Conservation (phyloP, 2,113 vertebrate genomes). For the Forbesichthys agassizii region DNA sequence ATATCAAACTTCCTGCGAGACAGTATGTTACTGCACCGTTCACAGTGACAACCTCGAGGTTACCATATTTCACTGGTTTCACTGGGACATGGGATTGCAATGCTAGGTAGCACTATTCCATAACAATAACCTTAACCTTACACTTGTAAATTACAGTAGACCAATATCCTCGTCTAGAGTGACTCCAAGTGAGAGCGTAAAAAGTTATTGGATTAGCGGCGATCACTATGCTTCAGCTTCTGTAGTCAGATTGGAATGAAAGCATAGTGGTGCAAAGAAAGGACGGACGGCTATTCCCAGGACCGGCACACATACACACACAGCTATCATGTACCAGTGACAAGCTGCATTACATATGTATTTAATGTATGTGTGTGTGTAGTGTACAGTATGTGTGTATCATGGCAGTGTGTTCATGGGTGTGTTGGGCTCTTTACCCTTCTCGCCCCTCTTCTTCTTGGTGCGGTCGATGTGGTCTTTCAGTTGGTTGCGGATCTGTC, state of each 20-base stretch:
- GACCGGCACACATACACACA: neutral
- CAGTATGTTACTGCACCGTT: too few species aligned
- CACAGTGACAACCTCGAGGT: too few species aligned
- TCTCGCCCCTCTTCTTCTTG: slow-evolving; percentile 94
- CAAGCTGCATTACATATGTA: slow-evolving; percentile 13
- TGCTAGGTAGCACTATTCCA: too few species aligned
- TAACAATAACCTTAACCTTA: too few species aligned
- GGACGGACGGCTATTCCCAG: slow-evolving; percentile 21
- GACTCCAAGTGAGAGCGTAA: slow-evolving; percentile 38
- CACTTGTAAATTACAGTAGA: too few species aligned
- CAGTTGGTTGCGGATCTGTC: slow-evolving; percentile 95
- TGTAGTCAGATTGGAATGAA: slow-evolving; percentile 27
- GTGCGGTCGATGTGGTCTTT: slow-evolving; percentile 98
- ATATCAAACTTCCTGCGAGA: too few species aligned
- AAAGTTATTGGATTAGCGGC: slow-evolving; percentile 42
- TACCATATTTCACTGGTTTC: too few species aligned
- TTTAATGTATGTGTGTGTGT: too few species aligned
- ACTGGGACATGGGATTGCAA: too few species aligned
- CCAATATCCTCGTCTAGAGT: neutral
- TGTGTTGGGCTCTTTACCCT: slow-evolving; percentile 71
- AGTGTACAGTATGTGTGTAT: too few species aligned
- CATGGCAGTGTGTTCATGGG: too few species aligned
- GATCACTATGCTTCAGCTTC: slow-evolving; percentile 43
- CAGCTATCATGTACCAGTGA: slow-evolving; percentile 25
- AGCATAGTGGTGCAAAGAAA: slow-evolving; percentile 2